Evolutionary conservation across 2,888 invertebrate genomes (phyloP).

Genomic region (Eupithecia insigniata): DNA sequence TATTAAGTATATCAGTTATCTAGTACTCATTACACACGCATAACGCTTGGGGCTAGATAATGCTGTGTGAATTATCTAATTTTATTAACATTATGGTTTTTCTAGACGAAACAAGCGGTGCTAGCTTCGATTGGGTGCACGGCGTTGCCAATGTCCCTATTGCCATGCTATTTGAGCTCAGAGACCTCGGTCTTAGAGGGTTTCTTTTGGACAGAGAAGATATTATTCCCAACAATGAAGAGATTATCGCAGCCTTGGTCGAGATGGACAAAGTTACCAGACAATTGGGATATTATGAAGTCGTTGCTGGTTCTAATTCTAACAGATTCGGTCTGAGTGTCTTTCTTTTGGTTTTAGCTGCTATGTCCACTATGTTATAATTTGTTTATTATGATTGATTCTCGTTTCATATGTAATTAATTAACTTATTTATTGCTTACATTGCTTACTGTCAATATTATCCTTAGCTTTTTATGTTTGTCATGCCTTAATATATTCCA

Average conservation of each 20-base stretch:
- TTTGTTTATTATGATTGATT: neutral
- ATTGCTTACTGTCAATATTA: too few relatives aligned
- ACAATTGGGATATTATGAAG: conserved; percentile 60
- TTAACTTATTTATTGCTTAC: too few relatives aligned
- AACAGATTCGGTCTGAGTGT: conserved; percentile 45
- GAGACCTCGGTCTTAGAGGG: conserved; percentile 83
- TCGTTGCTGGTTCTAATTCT: conserved; percentile 39
- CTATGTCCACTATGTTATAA: conserved; percentile 43
- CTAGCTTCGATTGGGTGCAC: conserved; percentile 85
- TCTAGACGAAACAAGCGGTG: conserved; percentile 77
- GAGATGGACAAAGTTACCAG: conserved; percentile 73
- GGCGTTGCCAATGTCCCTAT: conserved; percentile 79
- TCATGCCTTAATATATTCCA: neutral
- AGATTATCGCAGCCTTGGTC: conserved; percentile 84
- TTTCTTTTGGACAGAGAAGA: conserved; percentile 83
- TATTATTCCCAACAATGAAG: conserved; percentile 84
- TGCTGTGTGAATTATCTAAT: too few relatives aligned
- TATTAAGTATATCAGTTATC: too few relatives aligned
- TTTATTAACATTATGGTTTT: too few relatives aligned
- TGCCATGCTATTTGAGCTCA: conserved; percentile 84
- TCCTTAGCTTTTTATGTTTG: neutral
- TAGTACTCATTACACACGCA: too few relatives aligned
- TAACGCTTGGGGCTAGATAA: too few relatives aligned
- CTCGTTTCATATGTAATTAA: neutral
- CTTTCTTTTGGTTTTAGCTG: conserved; percentile 34